phyloP scores from a whole-genome alignment of 2,113 vertebrate genomes.

The Cathartes aura region DNA sequence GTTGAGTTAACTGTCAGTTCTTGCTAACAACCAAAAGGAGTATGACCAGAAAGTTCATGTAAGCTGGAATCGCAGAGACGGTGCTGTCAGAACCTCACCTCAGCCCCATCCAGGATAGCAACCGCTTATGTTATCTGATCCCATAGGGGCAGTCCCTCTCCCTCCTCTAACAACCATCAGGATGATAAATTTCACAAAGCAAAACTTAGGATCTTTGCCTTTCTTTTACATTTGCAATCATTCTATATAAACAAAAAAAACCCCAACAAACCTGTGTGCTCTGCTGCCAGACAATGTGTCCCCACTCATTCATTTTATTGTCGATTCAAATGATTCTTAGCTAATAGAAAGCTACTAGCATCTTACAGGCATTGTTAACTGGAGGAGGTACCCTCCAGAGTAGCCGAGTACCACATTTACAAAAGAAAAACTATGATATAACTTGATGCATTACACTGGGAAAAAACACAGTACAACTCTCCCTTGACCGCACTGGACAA shows the following conservation, averaged over 20 bases:
- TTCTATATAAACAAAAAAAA: neutral
- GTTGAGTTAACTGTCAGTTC: neutral
- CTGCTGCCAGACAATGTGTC: neutral
- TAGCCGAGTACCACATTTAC: neutral
- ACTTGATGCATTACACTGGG: neutral
- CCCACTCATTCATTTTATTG: neutral
- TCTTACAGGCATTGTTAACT: neutral
- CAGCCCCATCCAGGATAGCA: neutral
- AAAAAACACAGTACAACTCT: neutral
- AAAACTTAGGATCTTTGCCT: neutral
- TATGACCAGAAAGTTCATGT: neutral
- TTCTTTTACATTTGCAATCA: neutral
- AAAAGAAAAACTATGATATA: neutral
- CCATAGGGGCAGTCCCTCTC: neutral
- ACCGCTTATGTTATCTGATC: fast-evolving
- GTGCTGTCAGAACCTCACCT: neutral
- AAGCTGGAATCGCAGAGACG: neutral
- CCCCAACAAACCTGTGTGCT: fast-evolving
- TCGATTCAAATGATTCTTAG: neutral
- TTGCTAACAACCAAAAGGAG: neutral
- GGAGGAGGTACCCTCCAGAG: neutral
- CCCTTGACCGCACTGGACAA: neutral
- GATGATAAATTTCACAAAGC: neutral
- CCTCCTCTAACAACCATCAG: neutral
- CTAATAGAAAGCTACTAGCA: neutral